Evolutionary conservation across 1,140 invertebrate species (phyloP), one percentile per base, ranked within the genome.

Genomic region (Pseudomyrmex dendroicus): DNA sequence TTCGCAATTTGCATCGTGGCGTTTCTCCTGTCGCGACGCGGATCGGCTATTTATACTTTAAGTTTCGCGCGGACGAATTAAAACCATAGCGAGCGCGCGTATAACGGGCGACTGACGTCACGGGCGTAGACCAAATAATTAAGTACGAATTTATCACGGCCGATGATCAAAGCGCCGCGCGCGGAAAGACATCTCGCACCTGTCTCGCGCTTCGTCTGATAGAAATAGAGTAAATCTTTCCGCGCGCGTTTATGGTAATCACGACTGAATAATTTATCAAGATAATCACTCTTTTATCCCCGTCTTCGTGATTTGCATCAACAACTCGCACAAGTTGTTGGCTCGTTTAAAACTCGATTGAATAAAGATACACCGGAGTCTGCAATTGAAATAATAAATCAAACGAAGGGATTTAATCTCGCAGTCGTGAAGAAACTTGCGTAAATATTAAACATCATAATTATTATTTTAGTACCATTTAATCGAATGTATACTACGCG

Each of bases 261-360:
- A 35, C 5, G 64, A 68, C 44, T 78, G 76, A 78, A 78, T 78
- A 78, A 78, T 70, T 78, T 78, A 78, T 70, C 76, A 70, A 59
- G 76, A 78, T 78, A 78, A 78, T 78, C 76, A 78, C 76, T 78
- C 76, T 78, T 78, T 78, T 73, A 82, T 73, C 56, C 48, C 56
- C 13, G 15, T n/a, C 46, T 66, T 57, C 48, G 56, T 77, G 50
- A 83, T 77, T 83, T 77, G 73, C 82, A 64, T 83, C 59, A 44
- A 82, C 57, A 73, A 72, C 46, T 73, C 20, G 68, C n/a, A 22
- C 63, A 56, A 80, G 46, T 59, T n/a, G 76, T 25, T 17, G 68
- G 68, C 56, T 73, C 48, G 67, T 61, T 73, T 64, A 64, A 61
- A 73, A 82, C 46, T 22, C 25, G 68, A 73, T 25, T 22, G 44